phyloP scores from a whole-genome alignment of 2,888 invertebrate genomes.

The Tineola bisselliella region DNA sequence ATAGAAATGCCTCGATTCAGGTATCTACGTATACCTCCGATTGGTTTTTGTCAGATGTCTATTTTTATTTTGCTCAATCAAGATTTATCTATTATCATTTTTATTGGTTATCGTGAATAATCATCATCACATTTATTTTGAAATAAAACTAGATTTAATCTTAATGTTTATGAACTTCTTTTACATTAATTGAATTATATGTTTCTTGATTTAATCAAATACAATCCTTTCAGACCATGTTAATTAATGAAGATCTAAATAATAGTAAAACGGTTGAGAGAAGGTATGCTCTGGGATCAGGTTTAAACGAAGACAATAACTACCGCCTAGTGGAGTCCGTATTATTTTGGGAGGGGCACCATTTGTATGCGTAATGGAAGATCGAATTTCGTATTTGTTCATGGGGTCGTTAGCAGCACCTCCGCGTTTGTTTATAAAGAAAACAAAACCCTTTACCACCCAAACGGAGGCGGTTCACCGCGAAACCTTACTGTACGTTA shows the following conservation, averaged over 20 bases:
- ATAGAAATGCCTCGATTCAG: conserved; percentile 60
- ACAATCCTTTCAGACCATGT: not conserved
- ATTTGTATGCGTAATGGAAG: conserved; percentile 65
- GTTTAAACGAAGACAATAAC: conserved; percentile 12
- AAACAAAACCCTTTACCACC: conserved; percentile 58
- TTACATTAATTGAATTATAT: not conserved
- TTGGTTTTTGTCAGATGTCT: conserved; percentile 39
- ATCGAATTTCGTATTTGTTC: conserved; percentile 68
- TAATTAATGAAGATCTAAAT: conserved; percentile 14
- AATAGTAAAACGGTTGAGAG: conserved; percentile 11
- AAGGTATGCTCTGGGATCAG: conserved; percentile 6
- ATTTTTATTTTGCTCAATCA: conserved; percentile 30
- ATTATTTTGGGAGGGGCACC: conserved; percentile 31
- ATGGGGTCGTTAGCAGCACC: conserved; percentile 64
- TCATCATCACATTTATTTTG: not conserved
- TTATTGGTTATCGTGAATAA: not conserved
- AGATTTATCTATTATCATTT: not conserved
- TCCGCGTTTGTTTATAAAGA: conserved; percentile 63
- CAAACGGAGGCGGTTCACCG: conserved; percentile 22
- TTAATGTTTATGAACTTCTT: not conserved
- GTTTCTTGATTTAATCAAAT: not conserved
- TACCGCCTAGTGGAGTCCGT: not conserved
- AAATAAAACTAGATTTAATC: too few species aligned
- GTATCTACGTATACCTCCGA: conserved; percentile 30
- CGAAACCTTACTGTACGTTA: conserved; percentile 9